Evolutionary conservation across 1,140 invertebrate species (phyloP).

Genomic region (Teleopsis dalmanni): DNA sequence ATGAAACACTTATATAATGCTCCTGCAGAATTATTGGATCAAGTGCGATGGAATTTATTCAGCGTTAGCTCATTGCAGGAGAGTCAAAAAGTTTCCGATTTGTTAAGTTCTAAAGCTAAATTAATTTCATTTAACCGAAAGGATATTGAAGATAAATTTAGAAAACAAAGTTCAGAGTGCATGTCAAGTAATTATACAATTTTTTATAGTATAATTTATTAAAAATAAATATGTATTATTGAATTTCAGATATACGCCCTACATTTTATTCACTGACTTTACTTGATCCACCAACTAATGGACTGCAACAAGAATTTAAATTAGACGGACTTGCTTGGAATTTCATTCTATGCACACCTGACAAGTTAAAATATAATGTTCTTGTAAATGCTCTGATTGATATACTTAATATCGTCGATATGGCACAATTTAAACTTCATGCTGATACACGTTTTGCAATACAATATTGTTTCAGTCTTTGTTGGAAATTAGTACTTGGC

Average conservation of each 20-base stretch:
- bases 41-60: conserved; percentile 52
- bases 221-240: not conserved
- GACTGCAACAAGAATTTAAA: conserved; percentile 65
- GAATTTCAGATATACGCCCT: conserved; percentile 30
- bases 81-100: conserved; percentile 32
- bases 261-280: conserved; percentile 39
- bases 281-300: conserved; percentile 23
- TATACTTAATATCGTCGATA: conserved; percentile 65
- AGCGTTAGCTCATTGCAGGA: conserved; percentile 39
- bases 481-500: conserved; percentile 58
- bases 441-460: conserved; percentile 69
- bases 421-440: conserved; percentile 52
- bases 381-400: conserved; percentile 79
- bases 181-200: conserved; percentile 20
- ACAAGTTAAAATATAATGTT: conserved; percentile 81
- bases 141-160: conserved; percentile 74
- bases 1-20: conserved; percentile 92
- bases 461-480: conserved; percentile 76
- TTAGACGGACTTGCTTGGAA: conserved; percentile 90
- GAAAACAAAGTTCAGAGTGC: conserved; percentile 48
- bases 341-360: conserved; percentile 82
- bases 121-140: conserved; percentile 41
- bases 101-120: conserved; percentile 36
- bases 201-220: not conserved
- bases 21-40: conserved; percentile 64